Conservation (phyloP, 1,140 invertebrate species). For the Antheraea pernyi region DNA sequence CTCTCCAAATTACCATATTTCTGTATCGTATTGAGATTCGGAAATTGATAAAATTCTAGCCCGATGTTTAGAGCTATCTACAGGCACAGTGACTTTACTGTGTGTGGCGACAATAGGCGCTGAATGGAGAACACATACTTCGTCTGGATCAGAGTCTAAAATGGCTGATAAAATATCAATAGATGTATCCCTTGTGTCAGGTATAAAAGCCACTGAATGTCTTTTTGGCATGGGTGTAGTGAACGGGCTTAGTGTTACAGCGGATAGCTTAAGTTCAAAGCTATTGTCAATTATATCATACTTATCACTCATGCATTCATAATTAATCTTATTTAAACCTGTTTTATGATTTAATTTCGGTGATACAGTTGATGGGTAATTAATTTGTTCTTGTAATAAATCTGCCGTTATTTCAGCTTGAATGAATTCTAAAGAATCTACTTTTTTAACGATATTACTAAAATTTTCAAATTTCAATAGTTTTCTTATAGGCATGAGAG, state of each 20-base stretch:
- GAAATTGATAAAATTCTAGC: conserved; percentile 79
- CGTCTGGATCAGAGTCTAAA: conserved; percentile 74
- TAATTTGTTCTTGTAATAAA: conserved; percentile 83
- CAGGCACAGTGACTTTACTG: conserved; percentile 79
- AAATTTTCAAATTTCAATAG: conserved; percentile 73
- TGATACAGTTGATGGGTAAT: conserved; percentile 84
- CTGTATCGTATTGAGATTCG: conserved; percentile 83
- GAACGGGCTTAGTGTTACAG: conserved; percentile 69
- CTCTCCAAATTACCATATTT: conserved; percentile 83
- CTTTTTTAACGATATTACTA: conserved; percentile 64
- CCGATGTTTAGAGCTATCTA: conserved; percentile 76
- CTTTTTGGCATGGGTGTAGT: conserved; percentile 65
- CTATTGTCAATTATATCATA: conserved; percentile 66
- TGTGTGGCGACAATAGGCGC: conserved; percentile 66
- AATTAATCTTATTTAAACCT: conserved; percentile 44
- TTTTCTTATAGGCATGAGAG: conserved; percentile 80
- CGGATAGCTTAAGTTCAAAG: conserved; percentile 64
- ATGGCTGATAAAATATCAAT: conserved; percentile 66
- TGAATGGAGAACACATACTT: conserved; percentile 61
- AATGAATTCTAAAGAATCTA: conserved; percentile 78
- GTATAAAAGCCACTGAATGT: conserved; percentile 56
- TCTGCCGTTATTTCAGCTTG: conserved; percentile 82
- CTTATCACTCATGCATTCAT: conserved; percentile 49
- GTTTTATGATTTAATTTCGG: conserved; percentile 62
- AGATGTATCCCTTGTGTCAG: conserved; percentile 57